A percentile compares a stretch with the other conserved stretches of the same genome.
These are phyloP conservation scores for Anthopleura sola DNA, from an alignment of 64 coral and sea anemone genomes.

Conservation along the genomic window DNA sequence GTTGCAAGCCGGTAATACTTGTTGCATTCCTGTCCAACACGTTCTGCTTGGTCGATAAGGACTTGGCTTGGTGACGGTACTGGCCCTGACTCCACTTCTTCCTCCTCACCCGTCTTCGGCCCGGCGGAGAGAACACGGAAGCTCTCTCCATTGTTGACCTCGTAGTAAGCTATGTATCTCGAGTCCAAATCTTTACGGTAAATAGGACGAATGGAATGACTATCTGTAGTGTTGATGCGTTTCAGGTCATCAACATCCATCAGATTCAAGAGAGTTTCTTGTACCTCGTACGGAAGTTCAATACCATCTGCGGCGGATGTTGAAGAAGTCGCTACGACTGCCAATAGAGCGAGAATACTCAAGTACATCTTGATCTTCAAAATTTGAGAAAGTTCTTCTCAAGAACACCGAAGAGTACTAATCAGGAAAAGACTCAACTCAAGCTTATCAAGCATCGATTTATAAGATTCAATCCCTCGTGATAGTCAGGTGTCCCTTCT, in stretches of 20 bases:
- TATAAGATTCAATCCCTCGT: too few species aligned
- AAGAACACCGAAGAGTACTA: background rate
- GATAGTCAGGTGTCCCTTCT: too few species aligned
- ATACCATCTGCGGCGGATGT: background rate
- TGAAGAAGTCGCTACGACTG: background rate
- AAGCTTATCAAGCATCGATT: too few species aligned
- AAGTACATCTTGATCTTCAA: background rate
- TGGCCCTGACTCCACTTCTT: background rate
- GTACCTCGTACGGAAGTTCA: background rate
- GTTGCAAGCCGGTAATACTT: slow-evolving; percentile 5
- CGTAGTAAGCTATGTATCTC: background rate
- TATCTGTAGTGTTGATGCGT: background rate
- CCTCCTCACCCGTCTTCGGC: background rate
- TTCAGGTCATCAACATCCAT: background rate
- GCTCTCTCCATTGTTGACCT: background rate
- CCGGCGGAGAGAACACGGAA: background rate
- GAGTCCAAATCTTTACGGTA: background rate
- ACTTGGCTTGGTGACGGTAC: background rate
- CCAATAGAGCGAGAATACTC: background rate
- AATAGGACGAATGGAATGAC: background rate
- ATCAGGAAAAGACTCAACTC: background rate
- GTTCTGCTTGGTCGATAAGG: background rate
- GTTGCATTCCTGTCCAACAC: slow-evolving; percentile 15
- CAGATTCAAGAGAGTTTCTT: background rate
- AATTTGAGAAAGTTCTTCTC: background rate